Percentiles rank a stretch among this genome's conserved stretches.
phyloP scores from a whole-genome alignment of 1,140 invertebrate species.

The Drosophila murphyi region DNA sequence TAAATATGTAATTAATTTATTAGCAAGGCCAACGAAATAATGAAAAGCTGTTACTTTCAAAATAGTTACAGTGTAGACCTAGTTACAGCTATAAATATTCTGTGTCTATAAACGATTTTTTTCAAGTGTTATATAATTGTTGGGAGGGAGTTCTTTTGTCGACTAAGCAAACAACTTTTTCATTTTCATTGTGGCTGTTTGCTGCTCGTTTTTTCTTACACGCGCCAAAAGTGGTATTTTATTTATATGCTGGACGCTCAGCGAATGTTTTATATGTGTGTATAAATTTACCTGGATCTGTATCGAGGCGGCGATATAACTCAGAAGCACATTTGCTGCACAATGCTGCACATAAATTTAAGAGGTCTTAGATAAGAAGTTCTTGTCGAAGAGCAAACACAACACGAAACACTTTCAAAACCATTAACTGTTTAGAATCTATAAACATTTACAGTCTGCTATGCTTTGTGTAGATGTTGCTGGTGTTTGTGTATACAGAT shows the following conservation, averaged over 20 bases:
- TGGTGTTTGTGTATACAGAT: background rate
- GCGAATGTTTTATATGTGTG: constrained; percentile 48
- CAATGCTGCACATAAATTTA: constrained; percentile 76
- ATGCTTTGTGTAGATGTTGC: background rate
- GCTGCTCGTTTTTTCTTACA: constrained; percentile 49
- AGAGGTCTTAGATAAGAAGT: constrained; percentile 72
- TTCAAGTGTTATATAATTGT: no score
- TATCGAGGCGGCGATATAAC: constrained; percentile 47
- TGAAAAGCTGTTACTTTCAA: no score
- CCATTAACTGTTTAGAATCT: constrained; percentile 54
- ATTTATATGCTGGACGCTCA: constrained; percentile 75
- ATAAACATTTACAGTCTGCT: constrained; percentile 42
- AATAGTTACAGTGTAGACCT: no score
- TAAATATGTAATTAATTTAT: no score
- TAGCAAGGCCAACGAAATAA: no score
- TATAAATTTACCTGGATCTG: constrained; percentile 58
- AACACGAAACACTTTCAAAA: constrained; percentile 28
- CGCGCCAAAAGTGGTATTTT: constrained; percentile 63
- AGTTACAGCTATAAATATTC: no score
- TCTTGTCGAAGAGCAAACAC: constrained; percentile 44
- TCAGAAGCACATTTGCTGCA: constrained; percentile 58
- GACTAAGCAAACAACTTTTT: background rate
- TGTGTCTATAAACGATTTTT: no score
- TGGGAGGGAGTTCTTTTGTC: background rate
- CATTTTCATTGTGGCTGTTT: background rate